A percentile compares a stretch with the other conserved stretches of the same genome.
Conservation (phyloP, 2,888 invertebrate genomes). For the Tricholauxania praeusta region DNA sequence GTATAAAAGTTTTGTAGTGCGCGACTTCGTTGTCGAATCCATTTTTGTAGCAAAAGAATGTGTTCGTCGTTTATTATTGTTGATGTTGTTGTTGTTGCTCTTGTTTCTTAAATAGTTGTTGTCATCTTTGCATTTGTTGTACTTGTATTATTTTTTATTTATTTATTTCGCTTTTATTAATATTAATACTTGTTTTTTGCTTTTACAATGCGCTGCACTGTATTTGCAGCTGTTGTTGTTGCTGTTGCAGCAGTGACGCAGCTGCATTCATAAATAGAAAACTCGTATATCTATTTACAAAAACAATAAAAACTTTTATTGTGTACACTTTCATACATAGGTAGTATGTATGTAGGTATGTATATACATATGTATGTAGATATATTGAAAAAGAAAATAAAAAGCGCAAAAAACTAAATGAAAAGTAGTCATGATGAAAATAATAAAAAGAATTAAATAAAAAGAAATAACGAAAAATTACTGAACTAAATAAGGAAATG, state of each 20-base stretch:
- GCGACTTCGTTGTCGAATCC: neutral
- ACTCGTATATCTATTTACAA: conserved; percentile 16
- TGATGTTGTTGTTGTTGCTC: conserved; percentile 41
- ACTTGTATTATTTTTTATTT: conserved; percentile 15
- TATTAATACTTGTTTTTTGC: conserved; percentile 33
- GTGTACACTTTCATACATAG: no score
- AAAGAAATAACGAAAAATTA: conserved; percentile 11
- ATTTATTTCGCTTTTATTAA: conserved; percentile 32
- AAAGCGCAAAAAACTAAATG: conserved; percentile 44
- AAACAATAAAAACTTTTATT: no score
- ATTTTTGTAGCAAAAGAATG: conserved; percentile 38
- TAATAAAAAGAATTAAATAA: neutral
- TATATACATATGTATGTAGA: conserved; percentile 33
- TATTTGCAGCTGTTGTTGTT: conserved; percentile 10
- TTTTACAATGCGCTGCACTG: conserved; percentile 27
- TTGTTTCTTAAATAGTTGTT: conserved; percentile 32
- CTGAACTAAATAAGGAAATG: conserved; percentile 37
- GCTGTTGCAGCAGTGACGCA: neutral
- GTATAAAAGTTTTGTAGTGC: neutral
- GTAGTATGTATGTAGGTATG: neutral
- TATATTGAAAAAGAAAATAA: conserved; percentile 39
- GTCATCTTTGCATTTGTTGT: conserved; percentile 21
- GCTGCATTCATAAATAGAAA: conserved; percentile 30
- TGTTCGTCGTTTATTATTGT: conserved; percentile 27
- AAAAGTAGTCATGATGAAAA: conserved; percentile 11